These are phyloP conservation scores for Heteronetta atricapilla DNA, from an alignment of 2,113 vertebrate species.

Conservation along the genomic window DNA sequence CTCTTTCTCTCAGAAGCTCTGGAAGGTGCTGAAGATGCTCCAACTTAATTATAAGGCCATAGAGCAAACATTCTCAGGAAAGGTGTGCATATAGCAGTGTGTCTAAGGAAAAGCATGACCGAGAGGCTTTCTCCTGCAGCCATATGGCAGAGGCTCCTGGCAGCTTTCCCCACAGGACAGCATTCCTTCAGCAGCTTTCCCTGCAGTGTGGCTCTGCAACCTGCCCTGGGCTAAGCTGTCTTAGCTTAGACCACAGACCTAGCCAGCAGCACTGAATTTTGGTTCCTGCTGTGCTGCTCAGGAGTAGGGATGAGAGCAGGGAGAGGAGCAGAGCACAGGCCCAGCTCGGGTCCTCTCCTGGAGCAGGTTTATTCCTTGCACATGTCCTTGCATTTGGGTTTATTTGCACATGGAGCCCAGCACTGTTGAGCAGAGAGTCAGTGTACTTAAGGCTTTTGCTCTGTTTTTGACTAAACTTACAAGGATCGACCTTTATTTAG, in stretches of 20 bases:
- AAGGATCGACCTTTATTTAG: background rate
- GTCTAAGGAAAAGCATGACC: background rate
- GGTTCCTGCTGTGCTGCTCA: background rate
- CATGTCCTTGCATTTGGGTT: background rate
- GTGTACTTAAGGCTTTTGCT: background rate
- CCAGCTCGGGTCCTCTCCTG: background rate
- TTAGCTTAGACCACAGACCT: background rate
- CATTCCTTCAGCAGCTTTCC: background rate
- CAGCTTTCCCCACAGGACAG: background rate
- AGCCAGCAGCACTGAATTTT: background rate
- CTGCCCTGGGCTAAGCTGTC: background rate
- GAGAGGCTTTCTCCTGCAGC: background rate
- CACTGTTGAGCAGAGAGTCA: background rate
- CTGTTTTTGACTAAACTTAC: background rate
- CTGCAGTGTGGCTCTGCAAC: rapidly evolving
- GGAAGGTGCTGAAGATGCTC: background rate
- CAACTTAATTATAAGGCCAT: background rate
- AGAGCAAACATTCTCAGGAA: background rate
- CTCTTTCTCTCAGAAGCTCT: background rate
- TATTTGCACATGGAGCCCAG: background rate
- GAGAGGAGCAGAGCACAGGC: background rate
- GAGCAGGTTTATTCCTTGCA: background rate
- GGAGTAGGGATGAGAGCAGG: background rate
- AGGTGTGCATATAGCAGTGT: background rate
- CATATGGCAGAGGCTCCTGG: background rate